A percentile compares a stretch with the other conserved stretches of the same genome.
phyloP scores from a whole-genome alignment of 2,113 vertebrate genomes.

The Daubentonia madagascariensis region DNA sequence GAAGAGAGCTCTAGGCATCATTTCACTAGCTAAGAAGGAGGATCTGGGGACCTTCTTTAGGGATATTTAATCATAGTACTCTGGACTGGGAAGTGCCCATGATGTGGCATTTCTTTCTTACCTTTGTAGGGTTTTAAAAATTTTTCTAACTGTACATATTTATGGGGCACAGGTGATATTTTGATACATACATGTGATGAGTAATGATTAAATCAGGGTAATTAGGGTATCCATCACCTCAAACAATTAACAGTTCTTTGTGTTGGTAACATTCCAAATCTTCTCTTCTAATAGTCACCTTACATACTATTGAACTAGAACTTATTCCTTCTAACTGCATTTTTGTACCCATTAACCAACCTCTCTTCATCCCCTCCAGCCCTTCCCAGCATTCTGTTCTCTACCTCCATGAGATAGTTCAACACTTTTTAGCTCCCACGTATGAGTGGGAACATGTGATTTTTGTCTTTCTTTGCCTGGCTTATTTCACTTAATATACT shows the following conservation, averaged over 20 bases:
- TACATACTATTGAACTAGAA: not conserved
- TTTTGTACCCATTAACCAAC: not conserved
- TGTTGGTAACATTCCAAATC: not conserved
- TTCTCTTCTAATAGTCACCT: not conserved
- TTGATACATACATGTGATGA: not conserved
- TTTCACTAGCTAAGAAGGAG: not conserved
- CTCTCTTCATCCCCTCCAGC: not conserved
- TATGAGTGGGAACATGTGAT: not conserved
- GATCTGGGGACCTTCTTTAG: not conserved
- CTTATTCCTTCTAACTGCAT: not conserved
- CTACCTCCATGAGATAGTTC: not conserved
- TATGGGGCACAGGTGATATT: not conserved
- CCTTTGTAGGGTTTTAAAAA: too few relatives aligned
- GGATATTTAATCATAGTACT: not conserved
- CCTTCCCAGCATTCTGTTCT: not conserved
- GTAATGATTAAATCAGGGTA: not conserved
- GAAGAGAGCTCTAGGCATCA: not conserved
- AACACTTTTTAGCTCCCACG: not conserved
- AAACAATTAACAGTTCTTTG: not conserved
- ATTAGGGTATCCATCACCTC: not conserved
- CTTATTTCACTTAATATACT: not conserved
- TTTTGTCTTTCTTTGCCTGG: not conserved
- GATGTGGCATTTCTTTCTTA: not conserved
- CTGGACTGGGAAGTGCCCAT: not conserved
- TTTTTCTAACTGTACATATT: not conserved